Evolutionary conservation across 2,888 invertebrate genomes (phyloP).

Genomic region (Dicranocentrus wangi): DNA sequence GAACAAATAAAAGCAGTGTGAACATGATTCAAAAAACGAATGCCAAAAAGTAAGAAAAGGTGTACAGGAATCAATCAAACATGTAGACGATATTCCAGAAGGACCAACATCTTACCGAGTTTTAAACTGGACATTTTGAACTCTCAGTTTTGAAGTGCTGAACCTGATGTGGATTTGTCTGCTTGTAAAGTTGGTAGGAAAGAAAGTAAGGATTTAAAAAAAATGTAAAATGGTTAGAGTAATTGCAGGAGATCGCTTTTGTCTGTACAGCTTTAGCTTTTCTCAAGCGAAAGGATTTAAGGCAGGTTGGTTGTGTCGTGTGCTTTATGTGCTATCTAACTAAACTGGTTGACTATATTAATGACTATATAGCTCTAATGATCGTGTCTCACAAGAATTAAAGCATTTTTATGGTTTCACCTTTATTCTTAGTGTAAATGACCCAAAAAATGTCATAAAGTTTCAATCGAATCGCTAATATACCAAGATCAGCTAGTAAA

Average conservation of each 20-base stretch:
- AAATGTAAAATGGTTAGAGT: background rate
- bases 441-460: too few species aligned
- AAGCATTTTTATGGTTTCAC: too few species aligned
- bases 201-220: slow-evolving; percentile 2
- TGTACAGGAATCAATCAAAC: background rate
- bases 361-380: too few species aligned
- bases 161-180: slow-evolving; percentile 39
- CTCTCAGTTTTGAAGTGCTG: slow-evolving; percentile 36
- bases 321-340: too few species aligned
- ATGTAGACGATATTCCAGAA: background rate
- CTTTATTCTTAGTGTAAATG: too few species aligned
- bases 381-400: too few species aligned
- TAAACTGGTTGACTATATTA: too few species aligned
- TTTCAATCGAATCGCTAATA: too few species aligned
- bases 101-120: slow-evolving; percentile 61
- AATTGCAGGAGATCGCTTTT: background rate
- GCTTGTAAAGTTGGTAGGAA: slow-evolving; percentile 35
- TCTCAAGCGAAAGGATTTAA: too few species aligned
- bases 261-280: too few species aligned
- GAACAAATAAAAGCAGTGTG: background rate
- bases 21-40: background rate
- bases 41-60: background rate
- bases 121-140: slow-evolving; percentile 68
- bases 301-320: too few species aligned
- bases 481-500: too few species aligned